phyloP scores from a whole-genome alignment of 1,140 invertebrate genomes.

The Ruditapes philippinarum region DNA sequence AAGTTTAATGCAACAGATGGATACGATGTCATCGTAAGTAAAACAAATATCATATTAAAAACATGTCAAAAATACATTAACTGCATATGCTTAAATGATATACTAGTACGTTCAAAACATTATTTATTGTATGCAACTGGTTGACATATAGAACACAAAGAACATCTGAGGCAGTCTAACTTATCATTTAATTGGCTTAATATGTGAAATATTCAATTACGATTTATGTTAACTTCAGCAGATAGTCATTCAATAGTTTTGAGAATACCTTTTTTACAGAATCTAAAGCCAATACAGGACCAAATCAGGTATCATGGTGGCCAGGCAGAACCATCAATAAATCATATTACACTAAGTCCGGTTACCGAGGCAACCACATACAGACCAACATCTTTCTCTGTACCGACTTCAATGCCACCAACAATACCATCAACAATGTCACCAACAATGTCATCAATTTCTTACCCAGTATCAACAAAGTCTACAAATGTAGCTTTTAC shows the following conservation, averaged over 20 bases:
- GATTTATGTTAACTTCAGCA: background rate
- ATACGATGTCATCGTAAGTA: slow-evolving; percentile 36
- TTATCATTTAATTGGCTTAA: too few species aligned
- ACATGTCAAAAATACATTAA: too few species aligned
- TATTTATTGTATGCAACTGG: too few species aligned
- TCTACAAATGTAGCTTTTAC: background rate
- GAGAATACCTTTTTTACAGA: background rate
- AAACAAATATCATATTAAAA: too few species aligned
- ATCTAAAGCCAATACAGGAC: background rate
- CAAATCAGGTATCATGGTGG: background rate
- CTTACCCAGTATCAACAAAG: background rate
- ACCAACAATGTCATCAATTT: too few species aligned
- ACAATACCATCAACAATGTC: background rate
- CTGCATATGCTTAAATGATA: too few species aligned
- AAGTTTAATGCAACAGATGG: slow-evolving; percentile 27
- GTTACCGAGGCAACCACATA: background rate
- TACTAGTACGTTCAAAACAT: too few species aligned
- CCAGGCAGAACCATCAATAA: background rate
- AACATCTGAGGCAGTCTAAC: too few species aligned
- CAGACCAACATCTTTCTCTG: too few species aligned
- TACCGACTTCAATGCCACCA: background rate
- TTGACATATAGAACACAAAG: too few species aligned
- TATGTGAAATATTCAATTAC: background rate
- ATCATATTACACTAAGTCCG: background rate
- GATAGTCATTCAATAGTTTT: background rate